Conservation (phyloP, 2,113 vertebrate genomes). For the Piaya cayana region DNA sequence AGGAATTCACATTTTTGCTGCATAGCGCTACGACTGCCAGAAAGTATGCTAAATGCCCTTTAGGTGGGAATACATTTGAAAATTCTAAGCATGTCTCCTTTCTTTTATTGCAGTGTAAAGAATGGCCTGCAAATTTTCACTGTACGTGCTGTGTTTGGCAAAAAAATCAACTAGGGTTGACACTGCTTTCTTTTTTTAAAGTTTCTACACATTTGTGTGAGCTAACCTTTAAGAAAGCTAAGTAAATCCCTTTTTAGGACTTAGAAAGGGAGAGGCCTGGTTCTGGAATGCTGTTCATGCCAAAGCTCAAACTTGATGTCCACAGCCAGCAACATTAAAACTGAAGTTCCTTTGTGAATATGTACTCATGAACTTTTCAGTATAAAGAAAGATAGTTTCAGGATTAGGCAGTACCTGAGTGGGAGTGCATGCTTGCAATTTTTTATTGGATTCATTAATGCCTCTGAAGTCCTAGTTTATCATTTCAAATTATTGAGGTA, state of each 20-base stretch:
- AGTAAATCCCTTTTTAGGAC: not conserved
- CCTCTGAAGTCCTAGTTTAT: not conserved
- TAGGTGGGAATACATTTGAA: not conserved
- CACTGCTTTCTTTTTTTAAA: not conserved
- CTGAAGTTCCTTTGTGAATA: not conserved
- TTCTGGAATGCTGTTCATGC: not conserved
- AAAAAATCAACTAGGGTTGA: not conserved
- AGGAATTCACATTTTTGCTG: not conserved
- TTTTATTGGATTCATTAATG: not conserved
- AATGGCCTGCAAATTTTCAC: not conserved
- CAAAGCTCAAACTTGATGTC: not conserved
- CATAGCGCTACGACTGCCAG: not conserved
- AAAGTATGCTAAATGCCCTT: not conserved
- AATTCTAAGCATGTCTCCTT: not conserved
- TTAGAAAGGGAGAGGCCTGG: not conserved
- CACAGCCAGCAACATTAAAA: not conserved
- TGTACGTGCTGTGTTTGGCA: not conserved
- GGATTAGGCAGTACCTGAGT: not conserved
- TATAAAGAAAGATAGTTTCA: not conserved
- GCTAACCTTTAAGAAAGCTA: not conserved
- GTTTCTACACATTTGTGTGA: not conserved
- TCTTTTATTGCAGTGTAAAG: not conserved
- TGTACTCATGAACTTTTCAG: not conserved
- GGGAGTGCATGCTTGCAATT: not conserved
- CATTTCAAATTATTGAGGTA: not conserved